Percentiles rank a stretch among this genome's conserved stretches.
These are phyloP conservation scores for Acromyrmex echinatior DNA, from an alignment of 1,140 invertebrate genomes.

Conservation along the genomic window DNA sequence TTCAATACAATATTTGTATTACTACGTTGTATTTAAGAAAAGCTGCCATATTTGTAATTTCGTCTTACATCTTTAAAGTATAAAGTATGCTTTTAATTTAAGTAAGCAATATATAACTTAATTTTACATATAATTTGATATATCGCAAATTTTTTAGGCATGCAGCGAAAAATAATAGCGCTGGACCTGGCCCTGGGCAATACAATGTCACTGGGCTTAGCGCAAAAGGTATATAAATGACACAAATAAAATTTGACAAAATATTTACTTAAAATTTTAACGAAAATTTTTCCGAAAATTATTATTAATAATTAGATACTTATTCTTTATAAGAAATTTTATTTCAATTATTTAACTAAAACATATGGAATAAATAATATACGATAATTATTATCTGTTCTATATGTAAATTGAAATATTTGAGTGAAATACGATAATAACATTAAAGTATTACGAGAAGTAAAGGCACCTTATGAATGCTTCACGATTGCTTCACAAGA, in stretches of 20 bases:
- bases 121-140: neutral
- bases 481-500: slow-evolving; percentile 6
- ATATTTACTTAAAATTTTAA: slow-evolving; percentile 9
- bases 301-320: neutral
- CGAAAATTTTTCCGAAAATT: neutral
- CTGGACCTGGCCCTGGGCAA: slow-evolving; percentile 94
- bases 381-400: neutral
- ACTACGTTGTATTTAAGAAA: neutral
- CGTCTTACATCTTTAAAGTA: neutral
- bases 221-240: slow-evolving; percentile 89
- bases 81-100: neutral
- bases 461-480: neutral
- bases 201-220: slow-evolving; percentile 95
- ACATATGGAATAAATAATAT: neutral
- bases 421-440: neutral
- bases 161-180: slow-evolving; percentile 86
- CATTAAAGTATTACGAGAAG: slow-evolving; percentile 5
- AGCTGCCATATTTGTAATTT: neutral
- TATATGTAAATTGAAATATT: neutral
- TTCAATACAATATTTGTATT: neutral
- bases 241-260: neutral
- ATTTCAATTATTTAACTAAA: neutral
- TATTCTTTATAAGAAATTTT: slow-evolving; percentile 7
- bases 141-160: slow-evolving; percentile 82
- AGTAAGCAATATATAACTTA: neutral